Base-by-base conservation (phyloP, 2,113 vertebrate genomes). In the Prolemur simus region DNA sequence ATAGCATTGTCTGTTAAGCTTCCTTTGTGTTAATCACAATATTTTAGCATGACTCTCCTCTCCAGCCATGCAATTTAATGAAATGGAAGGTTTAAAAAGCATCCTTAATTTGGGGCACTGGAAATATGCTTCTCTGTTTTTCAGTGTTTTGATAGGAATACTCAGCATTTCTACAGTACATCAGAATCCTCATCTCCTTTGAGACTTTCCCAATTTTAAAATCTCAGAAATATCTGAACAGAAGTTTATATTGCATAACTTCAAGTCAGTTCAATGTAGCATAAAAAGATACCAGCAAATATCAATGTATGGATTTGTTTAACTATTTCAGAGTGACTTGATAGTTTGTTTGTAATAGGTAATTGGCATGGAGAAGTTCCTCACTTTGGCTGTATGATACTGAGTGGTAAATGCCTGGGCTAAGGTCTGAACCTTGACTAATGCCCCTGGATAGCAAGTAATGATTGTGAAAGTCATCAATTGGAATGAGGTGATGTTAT, bases 1-100 rank as follows among this genome's bases (percentile, higher is more conserved):
- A 71, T 97, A 97, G 73, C 45, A 94, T 66, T 97, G 96, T 91
- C 97, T 98, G 97, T 97, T 97, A 92, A 98, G 92, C 93, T 96
- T 97, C 96, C 95, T 93, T 69, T 96, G 98, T 97, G 96, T 94
- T 96, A 95, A 97, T 96, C 87, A 95, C 81, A 96, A 66, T 68
- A 94, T 97, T 98, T 97, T 96, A 96, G 74, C 71, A 80, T 23
- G 27, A 45, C 71, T 97, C 83, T 93, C 63, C 96, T 95, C 87
- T 56, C 86, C 74, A 93, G 91, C 4, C 54, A 95, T 94, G 83
- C 93, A 3, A 3, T 54, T 97, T 89, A 96, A 96, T 90, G 93
- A 96, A 97, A 86, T 34, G 80, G 93, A 97, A 95, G 71, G 56
- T 97, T 96, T 97, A 91, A 94, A 95, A 98, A 89, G 83, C 95